Evolutionary conservation across 2,888 invertebrate genomes (phyloP), one percentile per base, ranked within the genome.

Genomic region (Elegia similella): DNA sequence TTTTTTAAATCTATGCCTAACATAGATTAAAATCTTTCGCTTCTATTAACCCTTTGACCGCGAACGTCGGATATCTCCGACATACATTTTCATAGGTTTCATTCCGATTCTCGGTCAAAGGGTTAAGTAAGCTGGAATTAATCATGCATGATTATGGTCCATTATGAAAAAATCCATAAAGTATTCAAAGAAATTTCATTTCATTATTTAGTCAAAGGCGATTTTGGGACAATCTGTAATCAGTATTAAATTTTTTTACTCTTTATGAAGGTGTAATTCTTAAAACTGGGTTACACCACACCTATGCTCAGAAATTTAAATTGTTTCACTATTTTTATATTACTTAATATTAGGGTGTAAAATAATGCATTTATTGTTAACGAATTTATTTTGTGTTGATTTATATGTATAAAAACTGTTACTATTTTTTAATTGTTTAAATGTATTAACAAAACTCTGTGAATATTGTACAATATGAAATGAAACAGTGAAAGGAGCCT

Each of bases 361-460:
- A 62, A 61, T 69, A 73, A 69, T 86, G 89, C 89, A 90, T 90
- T 90, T 90, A 90, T 81, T 83, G 78, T 82, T 83, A 87, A 82
- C 86, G 89, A 90, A 89, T 89, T 90, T 89, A 88, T 85, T 86
- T 88, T 82, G 70, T 84, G 80, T 83, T 84, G 68, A 69, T 75
- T 75, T 72, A 67, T 65, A 62, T 54, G 42, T 55, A 61, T 60
- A 73, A 73, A 73, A 62, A 70, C 69, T 79, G 76, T 82, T 80
- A 75, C 75, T 72, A 67, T 69, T 69, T 73, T 67, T 65, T 70
- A 73, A 70, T 72, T 71, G 68, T 62, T 69, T 50, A 55, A 71
- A 69, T 70, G 70, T 65, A 34, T 65, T 69, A 71, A 61, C n/a
- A 57, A 59, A 62, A 70, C 66, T 71, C 68, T 74, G 72, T 75